Percentiles rank a stretch among this genome's conserved stretches.
Conservation (phyloP, 2,888 invertebrate species). For the Vannuccia rotundouncinata region DNA sequence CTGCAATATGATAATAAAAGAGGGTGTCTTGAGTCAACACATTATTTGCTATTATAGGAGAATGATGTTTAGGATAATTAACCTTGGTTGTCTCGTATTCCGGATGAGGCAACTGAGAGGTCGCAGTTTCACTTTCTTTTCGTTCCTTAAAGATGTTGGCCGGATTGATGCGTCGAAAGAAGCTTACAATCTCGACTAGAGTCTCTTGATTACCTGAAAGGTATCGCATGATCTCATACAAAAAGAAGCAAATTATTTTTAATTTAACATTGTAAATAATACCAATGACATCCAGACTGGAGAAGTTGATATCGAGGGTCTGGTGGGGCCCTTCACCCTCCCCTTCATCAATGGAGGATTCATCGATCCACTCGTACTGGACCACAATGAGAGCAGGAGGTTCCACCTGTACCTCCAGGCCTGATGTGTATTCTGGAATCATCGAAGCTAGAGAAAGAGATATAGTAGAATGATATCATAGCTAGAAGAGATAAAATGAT, state of each 20-base stretch:
- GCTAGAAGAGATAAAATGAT: too few species aligned
- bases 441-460: not conserved
- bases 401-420: not conserved
- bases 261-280: too few species aligned
- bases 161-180: constrained; percentile 65
- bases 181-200: constrained; percentile 82
- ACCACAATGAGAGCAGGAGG: not conserved
- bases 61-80: too few species aligned
- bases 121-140: not conserved
- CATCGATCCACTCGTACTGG: constrained; percentile 54
- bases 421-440: not conserved
- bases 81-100: too few species aligned
- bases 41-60: too few species aligned
- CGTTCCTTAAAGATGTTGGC: constrained; percentile 26
- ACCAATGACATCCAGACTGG: constrained; percentile 88
- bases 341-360: constrained; percentile 47
- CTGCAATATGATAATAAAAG: constrained; percentile 15
- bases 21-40: too few species aligned
- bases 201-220: constrained; percentile 89
- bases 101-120: not conserved
- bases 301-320: constrained; percentile 80
- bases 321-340: constrained; percentile 60
- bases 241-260: too few species aligned
- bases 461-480: not conserved
- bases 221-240: too few species aligned